Evolutionary conservation across 2,113 vertebrate species (phyloP).

Genomic region (Platanista minor): DNA sequence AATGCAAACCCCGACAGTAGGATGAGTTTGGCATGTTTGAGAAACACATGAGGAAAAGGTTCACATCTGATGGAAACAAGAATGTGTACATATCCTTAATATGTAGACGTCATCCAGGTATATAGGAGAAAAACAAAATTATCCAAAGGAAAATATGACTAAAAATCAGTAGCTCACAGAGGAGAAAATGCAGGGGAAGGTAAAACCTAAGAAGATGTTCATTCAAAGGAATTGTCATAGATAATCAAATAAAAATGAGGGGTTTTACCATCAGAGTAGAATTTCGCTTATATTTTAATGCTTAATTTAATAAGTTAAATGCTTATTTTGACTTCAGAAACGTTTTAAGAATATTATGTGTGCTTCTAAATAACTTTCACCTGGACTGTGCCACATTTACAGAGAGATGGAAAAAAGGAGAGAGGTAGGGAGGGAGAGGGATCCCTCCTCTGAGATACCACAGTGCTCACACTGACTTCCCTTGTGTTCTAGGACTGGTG

Average conservation of each 20-base stretch:
- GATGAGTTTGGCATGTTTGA: not conserved
- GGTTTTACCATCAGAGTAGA: not conserved
- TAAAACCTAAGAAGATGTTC: not conserved
- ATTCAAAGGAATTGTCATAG: not conserved
- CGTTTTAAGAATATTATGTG: not conserved
- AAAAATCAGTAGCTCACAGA: not conserved
- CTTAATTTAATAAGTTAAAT: not conserved
- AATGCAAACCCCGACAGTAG: not conserved
- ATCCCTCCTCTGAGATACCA: fast-evolving
- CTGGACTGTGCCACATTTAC: not conserved
- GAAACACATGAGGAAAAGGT: not conserved
- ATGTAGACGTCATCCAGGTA: not conserved
- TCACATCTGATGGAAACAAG: not conserved
- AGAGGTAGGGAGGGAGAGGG: not conserved
- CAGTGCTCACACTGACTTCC: fast-evolving
- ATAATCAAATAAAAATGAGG: not conserved
- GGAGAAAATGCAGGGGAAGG: not conserved
- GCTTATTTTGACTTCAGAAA: not conserved
- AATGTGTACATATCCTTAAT: not conserved
- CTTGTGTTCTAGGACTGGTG: fast-evolving
- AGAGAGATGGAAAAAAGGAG: not conserved
- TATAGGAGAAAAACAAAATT: not conserved
- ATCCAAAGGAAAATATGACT: not conserved
- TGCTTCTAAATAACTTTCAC: not conserved
- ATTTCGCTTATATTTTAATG: not conserved